These are phyloP conservation scores for Lysandra bellargus DNA, from an alignment of 2,888 invertebrate genomes.

Conservation along the genomic window DNA sequence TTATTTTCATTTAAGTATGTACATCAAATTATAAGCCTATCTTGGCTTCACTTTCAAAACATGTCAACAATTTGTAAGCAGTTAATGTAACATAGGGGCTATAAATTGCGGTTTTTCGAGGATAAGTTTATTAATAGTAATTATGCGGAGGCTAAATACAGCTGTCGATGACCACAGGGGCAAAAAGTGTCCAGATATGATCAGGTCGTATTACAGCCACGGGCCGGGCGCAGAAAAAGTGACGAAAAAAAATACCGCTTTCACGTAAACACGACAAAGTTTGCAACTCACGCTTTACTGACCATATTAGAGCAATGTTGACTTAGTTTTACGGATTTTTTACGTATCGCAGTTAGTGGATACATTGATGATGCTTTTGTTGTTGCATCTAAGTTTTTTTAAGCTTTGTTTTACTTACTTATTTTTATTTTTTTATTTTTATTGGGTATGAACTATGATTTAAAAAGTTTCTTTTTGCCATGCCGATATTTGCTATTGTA, in stretches of 20 bases:
- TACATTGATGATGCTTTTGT: neutral
- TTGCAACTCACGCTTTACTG: slow-evolving; percentile 58
- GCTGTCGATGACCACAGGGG: slow-evolving; percentile 76
- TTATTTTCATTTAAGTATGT: no score
- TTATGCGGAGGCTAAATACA: slow-evolving; percentile 46
- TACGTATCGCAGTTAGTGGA: neutral
- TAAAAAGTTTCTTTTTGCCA: no score
- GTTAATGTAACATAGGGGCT: neutral
- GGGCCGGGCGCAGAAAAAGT: slow-evolving; percentile 62
- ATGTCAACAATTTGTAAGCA: slow-evolving; percentile 13
- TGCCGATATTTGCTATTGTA: no score
- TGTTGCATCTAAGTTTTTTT: neutral
- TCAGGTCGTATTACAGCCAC: slow-evolving; percentile 77
- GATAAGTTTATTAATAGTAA: slow-evolving; percentile 24
- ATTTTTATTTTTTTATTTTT: no score
- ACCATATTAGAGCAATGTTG: slow-evolving; percentile 51
- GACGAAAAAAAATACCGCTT: slow-evolving; percentile 57
- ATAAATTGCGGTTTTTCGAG: slow-evolving; percentile 12
- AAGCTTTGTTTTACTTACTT: neutral
- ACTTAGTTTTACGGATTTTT: slow-evolving; percentile 46
- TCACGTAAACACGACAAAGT: slow-evolving; percentile 56
- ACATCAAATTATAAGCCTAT: no score
- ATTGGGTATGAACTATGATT: no score
- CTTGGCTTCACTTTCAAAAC: neutral
- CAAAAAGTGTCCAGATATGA: slow-evolving; percentile 75